Percentiles rank a stretch among this genome's conserved stretches.
phyloP scores from a whole-genome alignment of 2,888 invertebrate species.

The Pyrrhosoma nymphula region DNA sequence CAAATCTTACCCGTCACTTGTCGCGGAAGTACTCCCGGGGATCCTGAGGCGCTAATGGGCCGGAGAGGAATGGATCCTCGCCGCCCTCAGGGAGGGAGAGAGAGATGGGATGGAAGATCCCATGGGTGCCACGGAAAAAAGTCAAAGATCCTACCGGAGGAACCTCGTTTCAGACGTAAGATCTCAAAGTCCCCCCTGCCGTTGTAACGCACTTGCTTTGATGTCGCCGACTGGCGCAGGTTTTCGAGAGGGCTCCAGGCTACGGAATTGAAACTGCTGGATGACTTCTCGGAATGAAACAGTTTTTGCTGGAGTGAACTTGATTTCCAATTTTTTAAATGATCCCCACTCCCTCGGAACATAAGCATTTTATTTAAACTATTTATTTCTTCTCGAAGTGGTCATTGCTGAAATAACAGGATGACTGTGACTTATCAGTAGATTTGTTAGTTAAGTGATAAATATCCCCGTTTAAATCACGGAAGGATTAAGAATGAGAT shows the following conservation, averaged over 20 bases:
- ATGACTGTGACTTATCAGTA: too few relatives aligned
- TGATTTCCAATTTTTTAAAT: neutral
- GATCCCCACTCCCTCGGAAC: neutral
- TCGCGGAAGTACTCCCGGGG: slow-evolving; percentile 38
- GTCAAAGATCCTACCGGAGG: neutral
- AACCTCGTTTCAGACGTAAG: neutral
- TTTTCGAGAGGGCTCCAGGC: neutral
- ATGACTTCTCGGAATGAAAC: neutral
- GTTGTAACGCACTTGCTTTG: neutral
- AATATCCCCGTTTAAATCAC: too few relatives aligned
- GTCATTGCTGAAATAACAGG: too few relatives aligned
- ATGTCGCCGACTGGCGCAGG: neutral
- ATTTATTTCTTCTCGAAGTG: too few relatives aligned
- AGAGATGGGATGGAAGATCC: neutral
- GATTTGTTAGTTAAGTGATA: too few relatives aligned
- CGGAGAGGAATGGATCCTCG: neutral
- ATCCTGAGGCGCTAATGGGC: slow-evolving; percentile 24
- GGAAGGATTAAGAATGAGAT: too few relatives aligned
- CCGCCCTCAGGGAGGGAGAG: neutral
- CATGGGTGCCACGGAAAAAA: neutral
- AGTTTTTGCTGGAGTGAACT: neutral
- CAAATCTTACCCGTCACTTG: slow-evolving; percentile 27
- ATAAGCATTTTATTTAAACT: too few relatives aligned
- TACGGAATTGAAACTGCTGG: too few relatives aligned
- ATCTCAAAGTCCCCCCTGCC: neutral